Evolutionary conservation across 2,888 invertebrate genomes (phyloP).

Genomic region (Anodontia alba): DNA sequence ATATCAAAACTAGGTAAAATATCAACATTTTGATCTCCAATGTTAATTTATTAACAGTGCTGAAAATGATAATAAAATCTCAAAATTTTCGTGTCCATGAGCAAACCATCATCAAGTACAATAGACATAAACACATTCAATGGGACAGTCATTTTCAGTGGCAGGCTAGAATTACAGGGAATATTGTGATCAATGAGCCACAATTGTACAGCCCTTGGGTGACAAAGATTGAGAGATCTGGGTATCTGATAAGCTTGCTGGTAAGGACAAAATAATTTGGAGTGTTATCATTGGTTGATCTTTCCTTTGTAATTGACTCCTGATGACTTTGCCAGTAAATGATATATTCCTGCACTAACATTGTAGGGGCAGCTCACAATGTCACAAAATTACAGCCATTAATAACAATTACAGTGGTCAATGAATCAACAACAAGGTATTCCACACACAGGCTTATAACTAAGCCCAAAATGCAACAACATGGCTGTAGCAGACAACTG

Average conservation of each 20-base stretch:
- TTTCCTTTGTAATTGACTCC: conserved; percentile 19
- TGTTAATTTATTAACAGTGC: too few species aligned
- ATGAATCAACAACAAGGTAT: conserved; percentile 48
- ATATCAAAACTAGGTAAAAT: too few species aligned
- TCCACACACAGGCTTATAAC: neutral
- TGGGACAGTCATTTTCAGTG: conserved; percentile 5
- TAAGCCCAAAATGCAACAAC: too few species aligned
- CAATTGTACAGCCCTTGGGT: conserved; percentile 17
- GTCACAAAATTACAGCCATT: conserved; percentile 45
- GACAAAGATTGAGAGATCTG: conserved; percentile 36
- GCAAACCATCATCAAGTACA: neutral
- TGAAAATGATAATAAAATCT: too few species aligned
- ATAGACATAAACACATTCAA: neutral
- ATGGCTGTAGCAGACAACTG: too few species aligned
- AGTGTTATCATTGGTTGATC: conserved; percentile 16
- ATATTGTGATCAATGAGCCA: conserved; percentile 37
- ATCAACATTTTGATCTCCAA: too few species aligned
- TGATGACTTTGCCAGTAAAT: neutral
- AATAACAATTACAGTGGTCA: conserved; percentile 44
- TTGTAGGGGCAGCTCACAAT: conserved; percentile 12
- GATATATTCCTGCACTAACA: conserved; percentile 16
- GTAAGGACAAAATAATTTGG: conserved; percentile 49
- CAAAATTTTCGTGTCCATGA: neutral
- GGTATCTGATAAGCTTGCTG: conserved; percentile 32
- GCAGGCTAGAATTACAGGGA: conserved; percentile 6